Percentiles rank a stretch among this genome's conserved stretches.
These are phyloP conservation scores for Neoseiulus cucumeris DNA, from an alignment of 1,140 invertebrate genomes.

Conservation along the genomic window DNA sequence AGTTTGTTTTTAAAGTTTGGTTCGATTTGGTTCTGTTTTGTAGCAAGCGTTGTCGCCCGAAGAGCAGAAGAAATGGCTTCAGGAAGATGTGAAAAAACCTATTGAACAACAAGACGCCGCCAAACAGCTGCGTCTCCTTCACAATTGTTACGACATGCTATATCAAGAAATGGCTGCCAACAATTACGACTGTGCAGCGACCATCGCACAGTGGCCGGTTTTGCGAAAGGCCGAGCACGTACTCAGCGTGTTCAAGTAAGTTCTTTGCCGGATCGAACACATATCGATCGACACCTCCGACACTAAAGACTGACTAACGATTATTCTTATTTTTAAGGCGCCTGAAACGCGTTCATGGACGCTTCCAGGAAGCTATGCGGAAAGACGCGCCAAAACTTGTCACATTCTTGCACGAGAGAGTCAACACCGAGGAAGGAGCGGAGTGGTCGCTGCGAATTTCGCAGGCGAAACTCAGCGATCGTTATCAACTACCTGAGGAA, in stretches of 20 bases:
- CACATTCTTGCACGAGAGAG: slow-evolving; percentile 5
- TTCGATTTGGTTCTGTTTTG: no score
- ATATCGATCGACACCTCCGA: no score
- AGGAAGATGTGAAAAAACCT: background rate
- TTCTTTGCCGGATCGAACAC: no score
- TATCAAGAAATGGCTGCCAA: background rate
- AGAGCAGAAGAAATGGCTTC: slow-evolving; percentile 1
- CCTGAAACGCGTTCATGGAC: background rate
- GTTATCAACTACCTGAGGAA: slow-evolving; percentile 5
- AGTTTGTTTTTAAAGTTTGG: no score
- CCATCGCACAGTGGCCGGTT: background rate
- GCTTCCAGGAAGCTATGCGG: background rate
- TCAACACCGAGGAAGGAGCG: background rate
- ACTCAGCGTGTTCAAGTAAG: slow-evolving; percentile 7
- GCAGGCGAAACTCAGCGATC: background rate
- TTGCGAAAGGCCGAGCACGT: background rate
- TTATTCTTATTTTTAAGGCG: background rate
- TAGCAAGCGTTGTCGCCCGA: background rate
- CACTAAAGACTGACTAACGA: no score
- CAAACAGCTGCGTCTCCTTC: background rate
- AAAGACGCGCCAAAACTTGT: background rate
- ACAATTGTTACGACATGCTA: background rate
- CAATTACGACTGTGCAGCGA: background rate
- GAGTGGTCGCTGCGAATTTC: slow-evolving; percentile 6
- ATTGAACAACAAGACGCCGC: background rate